Percentiles rank a stretch among this genome's conserved stretches.
phyloP scores from a whole-genome alignment of 2,113 vertebrate species.

The Vulpes lagopus region DNA sequence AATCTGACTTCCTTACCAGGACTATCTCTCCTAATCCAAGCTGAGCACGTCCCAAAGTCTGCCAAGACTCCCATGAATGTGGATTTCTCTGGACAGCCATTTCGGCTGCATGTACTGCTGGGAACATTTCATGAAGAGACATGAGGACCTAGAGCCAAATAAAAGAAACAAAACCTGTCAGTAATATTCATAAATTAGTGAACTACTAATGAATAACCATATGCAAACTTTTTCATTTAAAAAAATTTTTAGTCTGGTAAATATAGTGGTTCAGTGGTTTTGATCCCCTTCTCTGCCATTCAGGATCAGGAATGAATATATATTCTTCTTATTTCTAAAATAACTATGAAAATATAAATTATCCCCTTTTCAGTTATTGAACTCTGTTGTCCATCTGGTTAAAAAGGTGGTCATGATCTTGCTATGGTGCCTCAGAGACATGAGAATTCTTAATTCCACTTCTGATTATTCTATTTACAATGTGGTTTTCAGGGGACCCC shows the following conservation, averaged over 20 bases:
- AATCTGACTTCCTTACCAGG: conserved; percentile 88
- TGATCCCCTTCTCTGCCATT: not conserved
- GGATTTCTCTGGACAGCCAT: conserved; percentile 93
- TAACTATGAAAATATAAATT: conserved; percentile 54
- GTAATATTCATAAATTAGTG: conserved; percentile 43
- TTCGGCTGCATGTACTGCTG: conserved; percentile 96
- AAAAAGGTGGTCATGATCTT: not conserved
- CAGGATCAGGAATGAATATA: conserved; percentile 20
- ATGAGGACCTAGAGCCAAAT: conserved; percentile 91
- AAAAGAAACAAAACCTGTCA: not conserved
- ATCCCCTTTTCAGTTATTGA: not conserved
- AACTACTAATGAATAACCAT: not conserved
- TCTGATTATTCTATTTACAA: not conserved
- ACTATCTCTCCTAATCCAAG: conserved; percentile 96
- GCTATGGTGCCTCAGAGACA: not conserved
- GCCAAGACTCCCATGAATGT: conserved; percentile 96
- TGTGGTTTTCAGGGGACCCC: not conserved
- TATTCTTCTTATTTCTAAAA: conserved; percentile 26
- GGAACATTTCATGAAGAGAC: conserved; percentile 95
- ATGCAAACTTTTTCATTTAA: conserved; percentile 16
- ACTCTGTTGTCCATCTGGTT: not conserved
- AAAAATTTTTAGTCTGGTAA: conserved; percentile 29
- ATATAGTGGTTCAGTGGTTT: not conserved
- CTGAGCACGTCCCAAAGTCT: conserved; percentile 96
- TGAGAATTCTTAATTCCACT: not conserved